These are phyloP conservation scores for Spea multiplicata DNA, from an alignment of 2,113 vertebrate species.

Conservation along the genomic window DNA sequence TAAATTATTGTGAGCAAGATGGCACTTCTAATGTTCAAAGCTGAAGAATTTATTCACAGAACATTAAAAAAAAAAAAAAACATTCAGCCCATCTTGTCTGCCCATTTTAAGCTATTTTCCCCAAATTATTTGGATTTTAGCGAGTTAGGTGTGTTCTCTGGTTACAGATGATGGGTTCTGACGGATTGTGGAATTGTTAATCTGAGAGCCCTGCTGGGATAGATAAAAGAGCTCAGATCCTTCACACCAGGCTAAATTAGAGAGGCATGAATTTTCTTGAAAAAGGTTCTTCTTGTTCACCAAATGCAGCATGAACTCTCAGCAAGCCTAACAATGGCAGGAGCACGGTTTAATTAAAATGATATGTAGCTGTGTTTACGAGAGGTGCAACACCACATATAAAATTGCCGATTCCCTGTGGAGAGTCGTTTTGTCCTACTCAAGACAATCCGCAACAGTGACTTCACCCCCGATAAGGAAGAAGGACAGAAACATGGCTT, in stretches of 20 bases:
- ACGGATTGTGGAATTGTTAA: not conserved
- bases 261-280: not conserved
- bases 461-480: too few species aligned
- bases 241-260: not conserved
- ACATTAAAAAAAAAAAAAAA: too few species aligned
- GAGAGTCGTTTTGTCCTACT: not conserved
- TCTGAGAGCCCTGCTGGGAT: not conserved
- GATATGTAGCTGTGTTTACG: not conserved
- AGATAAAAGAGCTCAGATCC: constrained; percentile 1
- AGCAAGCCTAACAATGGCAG: not conserved
- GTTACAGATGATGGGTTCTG: not conserved
- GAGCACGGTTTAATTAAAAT: not conserved
- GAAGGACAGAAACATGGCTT: too few species aligned
- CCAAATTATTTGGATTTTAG: too few species aligned
- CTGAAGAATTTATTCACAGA: too few species aligned
- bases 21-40: too few species aligned
- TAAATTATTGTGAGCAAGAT: too few species aligned
- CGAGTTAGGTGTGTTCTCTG: not conserved
- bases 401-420: not conserved
- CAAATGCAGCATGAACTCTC: not conserved
- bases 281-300: not conserved
- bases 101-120: too few species aligned
- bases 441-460: not conserved
- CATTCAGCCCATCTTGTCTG: too few species aligned
- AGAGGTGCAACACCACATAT: not conserved